A percentile compares a stretch with the other conserved stretches of the same genome.
Conservation (phyloP, 1,140 invertebrate species). For the Camponotus vicinus region DNA sequence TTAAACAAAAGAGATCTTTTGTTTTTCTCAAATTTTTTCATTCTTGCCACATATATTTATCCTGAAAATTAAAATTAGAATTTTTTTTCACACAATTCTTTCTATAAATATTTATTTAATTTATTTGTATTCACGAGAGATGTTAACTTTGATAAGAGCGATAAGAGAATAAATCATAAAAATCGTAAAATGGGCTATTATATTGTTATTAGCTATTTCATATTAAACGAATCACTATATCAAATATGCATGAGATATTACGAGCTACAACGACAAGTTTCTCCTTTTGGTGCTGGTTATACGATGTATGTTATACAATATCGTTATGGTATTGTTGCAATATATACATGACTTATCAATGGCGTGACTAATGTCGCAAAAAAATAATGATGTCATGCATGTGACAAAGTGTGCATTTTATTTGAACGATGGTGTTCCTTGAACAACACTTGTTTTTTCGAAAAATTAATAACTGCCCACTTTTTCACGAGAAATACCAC, state of each 20-base stretch:
- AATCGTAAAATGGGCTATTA: not conserved
- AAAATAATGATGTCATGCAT: conserved; percentile 65
- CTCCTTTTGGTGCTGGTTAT: not conserved
- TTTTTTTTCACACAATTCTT: no score
- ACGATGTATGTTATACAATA: not conserved
- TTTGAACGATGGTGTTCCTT: not conserved
- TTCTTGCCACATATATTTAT: no score
- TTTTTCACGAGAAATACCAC: conserved; percentile 4
- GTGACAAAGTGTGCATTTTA: conserved; percentile 6
- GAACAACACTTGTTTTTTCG: not conserved
- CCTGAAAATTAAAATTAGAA: no score
- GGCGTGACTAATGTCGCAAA: conserved; percentile 62
- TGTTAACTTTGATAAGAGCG: not conserved
- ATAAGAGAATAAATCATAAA: not conserved
- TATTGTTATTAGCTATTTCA: conserved; percentile 9
- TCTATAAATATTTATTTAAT: not conserved
- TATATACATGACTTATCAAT: conserved; percentile 48
- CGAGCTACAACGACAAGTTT: not conserved
- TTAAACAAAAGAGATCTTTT: not conserved
- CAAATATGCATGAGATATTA: conserved; percentile 18
- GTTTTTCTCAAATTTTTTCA: not conserved
- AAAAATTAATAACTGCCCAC: not conserved
- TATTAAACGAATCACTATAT: not conserved
- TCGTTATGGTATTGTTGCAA: not conserved
- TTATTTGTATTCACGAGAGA: not conserved